Conservation (phyloP, 2,113 vertebrate genomes). For the Pomatorhinus ruficollis region DNA sequence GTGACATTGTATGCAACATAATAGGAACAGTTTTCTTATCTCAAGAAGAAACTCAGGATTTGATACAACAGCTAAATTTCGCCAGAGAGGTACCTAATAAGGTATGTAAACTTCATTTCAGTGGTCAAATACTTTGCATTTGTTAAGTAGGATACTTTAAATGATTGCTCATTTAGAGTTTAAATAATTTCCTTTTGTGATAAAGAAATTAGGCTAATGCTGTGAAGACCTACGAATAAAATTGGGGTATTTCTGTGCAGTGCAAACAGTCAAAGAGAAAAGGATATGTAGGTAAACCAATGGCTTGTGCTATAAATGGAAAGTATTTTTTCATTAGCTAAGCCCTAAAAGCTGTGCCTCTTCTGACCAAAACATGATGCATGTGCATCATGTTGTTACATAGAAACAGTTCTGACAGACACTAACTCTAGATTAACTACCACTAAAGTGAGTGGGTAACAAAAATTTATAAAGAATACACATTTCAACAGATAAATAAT, state of each 20-base stretch:
- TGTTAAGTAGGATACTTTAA: background rate
- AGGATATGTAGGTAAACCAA: background rate
- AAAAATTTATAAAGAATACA: background rate
- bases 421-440: background rate
- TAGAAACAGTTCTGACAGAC: background rate
- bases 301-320: background rate
- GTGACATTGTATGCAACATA: background rate
- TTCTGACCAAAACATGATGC: background rate
- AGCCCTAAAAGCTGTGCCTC: background rate
- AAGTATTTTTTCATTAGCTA: background rate
- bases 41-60: background rate
- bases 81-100: background rate
- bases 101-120: background rate
- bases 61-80: background rate
- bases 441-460: background rate
- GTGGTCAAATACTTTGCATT: background rate
- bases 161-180: background rate
- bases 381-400: accelerated
- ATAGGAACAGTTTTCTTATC: background rate
- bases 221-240: background rate
- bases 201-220: background rate
- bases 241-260: background rate
- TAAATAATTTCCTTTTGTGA: background rate
- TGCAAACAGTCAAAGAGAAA: background rate
- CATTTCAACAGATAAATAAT: background rate